Percentiles rank a stretch among this genome's conserved stretches.
These are phyloP conservation scores for Xestobium rufovillosum DNA, from an alignment of 2,888 invertebrate genomes.

Conservation along the genomic window DNA sequence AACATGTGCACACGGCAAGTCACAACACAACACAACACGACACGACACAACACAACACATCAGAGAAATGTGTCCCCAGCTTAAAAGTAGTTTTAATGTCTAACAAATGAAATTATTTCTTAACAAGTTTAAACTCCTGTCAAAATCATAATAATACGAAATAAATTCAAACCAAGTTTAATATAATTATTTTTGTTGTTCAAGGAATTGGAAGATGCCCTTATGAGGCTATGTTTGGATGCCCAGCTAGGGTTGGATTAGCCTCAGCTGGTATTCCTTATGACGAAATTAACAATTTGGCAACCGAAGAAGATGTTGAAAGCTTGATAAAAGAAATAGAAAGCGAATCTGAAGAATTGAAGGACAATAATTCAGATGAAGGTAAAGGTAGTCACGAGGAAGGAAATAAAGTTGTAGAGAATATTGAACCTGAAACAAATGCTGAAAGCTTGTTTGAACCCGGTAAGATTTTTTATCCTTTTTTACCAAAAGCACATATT, in stretches of 20 bases:
- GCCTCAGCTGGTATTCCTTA: slow-evolving; percentile 9
- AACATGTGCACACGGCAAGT: too few relatives aligned
- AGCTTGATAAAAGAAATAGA: slow-evolving; percentile 1
- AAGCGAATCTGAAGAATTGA: background rate
- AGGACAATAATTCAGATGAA: slow-evolving; percentile 2
- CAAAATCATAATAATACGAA: too few relatives aligned
- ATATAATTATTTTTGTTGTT: slow-evolving; percentile 4
- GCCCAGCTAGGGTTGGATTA: slow-evolving; percentile 7
- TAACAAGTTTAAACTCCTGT: too few relatives aligned
- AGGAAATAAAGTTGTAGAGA: slow-evolving; percentile 5
- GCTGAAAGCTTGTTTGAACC: slow-evolving; percentile 5
- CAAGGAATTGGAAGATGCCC: slow-evolving; percentile 11
- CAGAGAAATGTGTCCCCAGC: too few relatives aligned
- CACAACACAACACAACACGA: too few relatives aligned
- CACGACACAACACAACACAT: too few relatives aligned
- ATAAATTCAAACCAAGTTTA: slow-evolving; percentile 2
- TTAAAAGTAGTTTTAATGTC: too few relatives aligned
- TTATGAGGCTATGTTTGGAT: slow-evolving; percentile 10
- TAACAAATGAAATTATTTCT: too few relatives aligned
- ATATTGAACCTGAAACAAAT: background rate
- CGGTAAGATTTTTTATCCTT: too few relatives aligned
- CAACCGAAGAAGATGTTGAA: slow-evolving; percentile 6
- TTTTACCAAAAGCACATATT: too few relatives aligned
- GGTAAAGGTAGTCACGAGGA: slow-evolving; percentile 8
- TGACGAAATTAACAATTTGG: slow-evolving; percentile 5